Conservation (phyloP, 2,888 invertebrate genomes). For the Diadegma fenestrale region DNA sequence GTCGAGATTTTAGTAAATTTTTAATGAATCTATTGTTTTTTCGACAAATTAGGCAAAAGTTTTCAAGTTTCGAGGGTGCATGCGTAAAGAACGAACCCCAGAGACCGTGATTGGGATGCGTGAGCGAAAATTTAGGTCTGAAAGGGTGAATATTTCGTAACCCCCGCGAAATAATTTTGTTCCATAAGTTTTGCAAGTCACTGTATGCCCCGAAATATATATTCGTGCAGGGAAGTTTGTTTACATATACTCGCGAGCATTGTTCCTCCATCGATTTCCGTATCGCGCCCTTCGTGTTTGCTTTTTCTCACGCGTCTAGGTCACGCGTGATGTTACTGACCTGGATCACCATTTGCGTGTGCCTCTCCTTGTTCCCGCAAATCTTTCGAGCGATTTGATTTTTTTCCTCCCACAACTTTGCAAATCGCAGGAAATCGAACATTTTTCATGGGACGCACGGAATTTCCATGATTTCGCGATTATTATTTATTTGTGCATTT, state of each 20-base stretch:
- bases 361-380: neutral
- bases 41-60: too few species aligned
- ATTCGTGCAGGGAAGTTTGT: neutral
- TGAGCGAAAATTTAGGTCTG: too few species aligned
- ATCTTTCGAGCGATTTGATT: neutral
- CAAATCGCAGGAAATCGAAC: neutral
- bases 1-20: too few species aligned
- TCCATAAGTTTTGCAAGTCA: too few species aligned
- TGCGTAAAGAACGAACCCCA: too few species aligned
- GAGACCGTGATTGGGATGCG: too few species aligned
- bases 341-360: slow-evolving; percentile 28
- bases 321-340: slow-evolving; percentile 53
- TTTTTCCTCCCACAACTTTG: neutral
- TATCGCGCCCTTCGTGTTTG: slow-evolving; percentile 14
- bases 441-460: neutral
- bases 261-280: neutral
- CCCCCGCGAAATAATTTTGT: too few species aligned
- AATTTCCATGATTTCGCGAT: too few species aligned
- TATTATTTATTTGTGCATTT: too few species aligned
- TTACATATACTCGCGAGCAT: neutral
- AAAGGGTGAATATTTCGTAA: too few species aligned
- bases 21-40: too few species aligned
- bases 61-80: too few species aligned
- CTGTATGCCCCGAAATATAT: neutral
- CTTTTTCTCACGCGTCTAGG: slow-evolving; percentile 30